These are phyloP conservation scores for Dolichomitus sp. DNA, from an alignment of 2,888 invertebrate genomes.

Conservation along the genomic window DNA sequence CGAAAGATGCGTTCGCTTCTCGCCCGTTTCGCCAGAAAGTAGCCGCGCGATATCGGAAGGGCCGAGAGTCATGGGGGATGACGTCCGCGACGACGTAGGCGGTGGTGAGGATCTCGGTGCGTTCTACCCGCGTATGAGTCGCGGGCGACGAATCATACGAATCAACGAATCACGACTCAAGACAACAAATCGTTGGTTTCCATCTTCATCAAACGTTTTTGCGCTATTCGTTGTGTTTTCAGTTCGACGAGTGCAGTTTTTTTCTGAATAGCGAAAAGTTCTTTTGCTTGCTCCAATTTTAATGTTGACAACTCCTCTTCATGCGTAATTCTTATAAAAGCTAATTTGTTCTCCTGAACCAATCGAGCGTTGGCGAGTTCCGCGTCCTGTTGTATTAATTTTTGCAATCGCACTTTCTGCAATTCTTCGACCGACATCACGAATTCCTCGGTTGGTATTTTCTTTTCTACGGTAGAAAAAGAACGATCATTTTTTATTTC, in stretches of 20 bases:
- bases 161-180: background rate
- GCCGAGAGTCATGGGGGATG: background rate
- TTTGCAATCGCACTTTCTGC: background rate
- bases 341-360: background rate
- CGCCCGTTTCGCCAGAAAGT: background rate
- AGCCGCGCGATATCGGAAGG: background rate
- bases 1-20: conserved; percentile 3
- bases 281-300: conserved; percentile 5
- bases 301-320: background rate
- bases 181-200: conserved; percentile 8
- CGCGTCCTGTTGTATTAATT: background rate
- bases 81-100: background rate
- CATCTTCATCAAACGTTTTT: background rate
- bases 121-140: background rate
- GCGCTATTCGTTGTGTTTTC: background rate
- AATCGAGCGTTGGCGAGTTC: conserved; percentile 8
- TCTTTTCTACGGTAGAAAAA: background rate
- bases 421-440: background rate
- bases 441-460: conserved; percentile 1
- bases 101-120: background rate
- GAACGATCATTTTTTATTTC: background rate
- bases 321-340: conserved; percentile 5
- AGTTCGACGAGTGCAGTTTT: conserved; percentile 3
- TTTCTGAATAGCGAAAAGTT: conserved; percentile 1
- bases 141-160: background rate